Base-by-base conservation (phyloP, 2,888 invertebrate species). In the Brassicogethes aeneus region DNA sequence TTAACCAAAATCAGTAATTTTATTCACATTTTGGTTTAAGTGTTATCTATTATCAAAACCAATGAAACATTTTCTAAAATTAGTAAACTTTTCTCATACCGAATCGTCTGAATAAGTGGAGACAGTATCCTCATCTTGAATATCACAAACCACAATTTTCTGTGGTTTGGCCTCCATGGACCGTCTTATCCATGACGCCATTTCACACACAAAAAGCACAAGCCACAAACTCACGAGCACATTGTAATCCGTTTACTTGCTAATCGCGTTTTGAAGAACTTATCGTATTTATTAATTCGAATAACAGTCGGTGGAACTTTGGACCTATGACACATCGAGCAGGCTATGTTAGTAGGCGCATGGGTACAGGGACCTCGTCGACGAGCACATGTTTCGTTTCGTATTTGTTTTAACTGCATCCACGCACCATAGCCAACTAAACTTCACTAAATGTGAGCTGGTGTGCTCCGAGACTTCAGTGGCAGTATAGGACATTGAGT, bases 61-160 rank as follows among this genome's bases (percentile, higher is more conserved):
- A n/a, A n/a, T n/a, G n/a, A n/a, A n/a, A n/a, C n/a, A n/a, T n/a
- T n/a, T n/a, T n/a, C n/a, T n/a, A n/a, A n/a, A n/a, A n/a, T n/a
- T n/a, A n/a, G n/a, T n/a, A n/a, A n/a, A n/a, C n/a, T n/a, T n/a
- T n/a, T n/a, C n/a, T 46, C 57, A 43, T 59, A 64, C 64, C 60
- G 62, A 61, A 56, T 64, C 64, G 47, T 63, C 61, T 2, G 62
- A 63, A 50, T 56, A 59, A 35, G 50, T 57, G 10, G 60, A 61
- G 16, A 53, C 46, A 36, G 42, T 51, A 45, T 58, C 46, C 30
- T 47, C 56, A 39, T 40, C 45, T 36, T 49, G 47, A 40, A 48
- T 47, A 23, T 54, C 53, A 36, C 47, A 55, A 40, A 44, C 50
- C 38, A 48, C 41, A 33, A 45, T 23, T 29, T 51, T 54, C 40